Conservation (phyloP, 2,888 invertebrate species). For the Leucania comma region DNA sequence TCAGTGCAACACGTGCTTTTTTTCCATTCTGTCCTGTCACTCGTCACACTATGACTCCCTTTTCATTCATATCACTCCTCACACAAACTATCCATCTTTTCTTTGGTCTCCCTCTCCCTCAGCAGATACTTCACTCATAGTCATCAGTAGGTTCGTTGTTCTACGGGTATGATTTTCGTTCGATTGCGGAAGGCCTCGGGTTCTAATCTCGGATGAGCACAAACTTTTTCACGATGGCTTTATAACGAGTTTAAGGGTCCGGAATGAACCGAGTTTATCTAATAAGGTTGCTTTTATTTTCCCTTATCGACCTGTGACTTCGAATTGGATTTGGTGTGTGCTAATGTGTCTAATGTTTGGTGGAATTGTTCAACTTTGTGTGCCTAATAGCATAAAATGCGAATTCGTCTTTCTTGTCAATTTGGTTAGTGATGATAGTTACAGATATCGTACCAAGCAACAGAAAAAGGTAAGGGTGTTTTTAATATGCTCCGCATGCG, state of each 20-base stretch:
- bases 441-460: too few relatives aligned
- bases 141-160: slow-evolving; percentile 43
- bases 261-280: slow-evolving; percentile 15
- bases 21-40: too few relatives aligned
- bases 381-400: not conserved
- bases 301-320: slow-evolving; percentile 21
- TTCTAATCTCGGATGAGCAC: slow-evolving; percentile 91
- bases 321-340: not conserved
- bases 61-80: too few relatives aligned
- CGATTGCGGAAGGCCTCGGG: slow-evolving; percentile 78
- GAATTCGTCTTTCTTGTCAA: not conserved
- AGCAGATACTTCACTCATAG: too few relatives aligned
- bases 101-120: too few relatives aligned
- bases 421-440: too few relatives aligned
- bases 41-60: too few relatives aligned
- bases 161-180: slow-evolving; percentile 73
- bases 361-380: not conserved
- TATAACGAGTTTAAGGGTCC: slow-evolving; percentile 46
- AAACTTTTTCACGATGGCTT: slow-evolving; percentile 34
- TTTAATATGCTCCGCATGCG: too few relatives aligned
- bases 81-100: too few relatives aligned
- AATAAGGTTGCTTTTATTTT: slow-evolving; percentile 25
- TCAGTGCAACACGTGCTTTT: too few relatives aligned
- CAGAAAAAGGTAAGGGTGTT: too few relatives aligned
- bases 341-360: not conserved